Percentiles rank a stretch among this genome's conserved stretches.
Evolutionary conservation across 2,113 vertebrate genomes (phyloP).

Genomic region (Semicossyphus pulcher): DNA sequence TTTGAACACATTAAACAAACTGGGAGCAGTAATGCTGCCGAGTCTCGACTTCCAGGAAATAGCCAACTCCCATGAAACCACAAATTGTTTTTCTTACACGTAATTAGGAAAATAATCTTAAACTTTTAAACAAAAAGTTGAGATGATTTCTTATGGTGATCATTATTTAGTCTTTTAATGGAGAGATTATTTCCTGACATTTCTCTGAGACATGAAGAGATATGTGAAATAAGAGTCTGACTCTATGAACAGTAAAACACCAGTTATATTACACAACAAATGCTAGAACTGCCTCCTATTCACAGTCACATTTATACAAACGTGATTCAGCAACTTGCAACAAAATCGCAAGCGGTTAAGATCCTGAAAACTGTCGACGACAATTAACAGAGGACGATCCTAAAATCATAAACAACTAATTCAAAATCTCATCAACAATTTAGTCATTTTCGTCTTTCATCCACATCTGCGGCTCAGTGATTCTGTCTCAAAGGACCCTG

Average conservation of each 20-base stretch:
- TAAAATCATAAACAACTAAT: background rate
- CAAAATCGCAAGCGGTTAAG: slow-evolving; percentile 32
- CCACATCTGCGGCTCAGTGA: background rate
- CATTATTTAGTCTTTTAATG: too few species aligned
- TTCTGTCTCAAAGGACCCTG: slow-evolving; percentile 20
- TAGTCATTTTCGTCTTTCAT: slow-evolving; percentile 19
- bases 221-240: slow-evolving; percentile 12
- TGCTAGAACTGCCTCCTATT: slow-evolving; percentile 31
- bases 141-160: too few species aligned
- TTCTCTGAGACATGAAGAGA: slow-evolving; percentile 11
- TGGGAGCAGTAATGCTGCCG: too few species aligned
- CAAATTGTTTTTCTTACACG: too few species aligned
- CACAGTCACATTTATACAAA: slow-evolving; percentile 53
- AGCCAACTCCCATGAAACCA: too few species aligned
- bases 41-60: too few species aligned
- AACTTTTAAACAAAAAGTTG: too few species aligned
- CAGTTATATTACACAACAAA: slow-evolving; percentile 40
- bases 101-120: too few species aligned
- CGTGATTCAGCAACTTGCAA: slow-evolving; percentile 41
- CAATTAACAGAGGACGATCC: slow-evolving; percentile 9
- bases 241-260: slow-evolving; percentile 17
- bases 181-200: slow-evolving; percentile 1
- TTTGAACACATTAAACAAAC: too few species aligned
- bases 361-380: slow-evolving; percentile 29
- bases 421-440: background rate